phyloP scores from a whole-genome alignment of 2,797 vertebrate species.

The Scomberomorus guttatus region DNA sequence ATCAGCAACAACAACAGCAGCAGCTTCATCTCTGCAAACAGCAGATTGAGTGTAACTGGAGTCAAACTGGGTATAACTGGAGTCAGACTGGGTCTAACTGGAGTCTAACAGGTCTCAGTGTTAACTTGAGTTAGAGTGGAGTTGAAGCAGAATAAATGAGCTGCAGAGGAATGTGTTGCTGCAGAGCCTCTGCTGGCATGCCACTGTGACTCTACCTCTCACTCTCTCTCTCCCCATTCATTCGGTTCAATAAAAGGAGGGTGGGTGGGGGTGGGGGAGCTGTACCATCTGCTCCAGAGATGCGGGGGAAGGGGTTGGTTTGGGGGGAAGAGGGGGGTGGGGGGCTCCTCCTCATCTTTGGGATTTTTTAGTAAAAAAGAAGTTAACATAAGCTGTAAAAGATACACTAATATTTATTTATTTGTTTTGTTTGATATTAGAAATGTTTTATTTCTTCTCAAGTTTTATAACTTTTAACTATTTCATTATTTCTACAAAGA shows the following conservation, averaged over 20 bases:
- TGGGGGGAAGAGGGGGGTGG: not conserved
- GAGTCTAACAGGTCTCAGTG: not conserved
- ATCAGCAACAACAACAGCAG: conserved; percentile 63
- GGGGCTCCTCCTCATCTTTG: too few species aligned
- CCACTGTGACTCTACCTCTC: conserved; percentile 41
- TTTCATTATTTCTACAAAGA: too few species aligned
- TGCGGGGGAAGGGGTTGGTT: too few species aligned
- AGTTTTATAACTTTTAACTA: too few species aligned
- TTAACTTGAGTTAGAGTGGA: not conserved
- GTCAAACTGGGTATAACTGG: not conserved
- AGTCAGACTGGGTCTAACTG: not conserved
- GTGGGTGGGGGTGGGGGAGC: not conserved
- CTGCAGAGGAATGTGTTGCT: conserved; percentile 58
- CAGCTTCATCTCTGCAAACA: conserved; percentile 58
- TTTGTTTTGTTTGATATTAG: too few species aligned
- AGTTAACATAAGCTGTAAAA: too few species aligned
- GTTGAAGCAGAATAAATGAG: conserved; percentile 19
- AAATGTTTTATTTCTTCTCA: too few species aligned
- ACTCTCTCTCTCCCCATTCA: conserved; percentile 64
- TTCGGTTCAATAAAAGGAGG: conserved; percentile 54
- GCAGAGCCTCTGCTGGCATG: conserved; percentile 35
- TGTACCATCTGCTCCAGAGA: conserved; percentile 35
- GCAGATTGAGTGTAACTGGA: too few species aligned
- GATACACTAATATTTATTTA: too few species aligned
- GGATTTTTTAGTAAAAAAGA: not conserved